Conservation (phyloP, 1,140 invertebrate species). For the Lineus longissimus region DNA sequence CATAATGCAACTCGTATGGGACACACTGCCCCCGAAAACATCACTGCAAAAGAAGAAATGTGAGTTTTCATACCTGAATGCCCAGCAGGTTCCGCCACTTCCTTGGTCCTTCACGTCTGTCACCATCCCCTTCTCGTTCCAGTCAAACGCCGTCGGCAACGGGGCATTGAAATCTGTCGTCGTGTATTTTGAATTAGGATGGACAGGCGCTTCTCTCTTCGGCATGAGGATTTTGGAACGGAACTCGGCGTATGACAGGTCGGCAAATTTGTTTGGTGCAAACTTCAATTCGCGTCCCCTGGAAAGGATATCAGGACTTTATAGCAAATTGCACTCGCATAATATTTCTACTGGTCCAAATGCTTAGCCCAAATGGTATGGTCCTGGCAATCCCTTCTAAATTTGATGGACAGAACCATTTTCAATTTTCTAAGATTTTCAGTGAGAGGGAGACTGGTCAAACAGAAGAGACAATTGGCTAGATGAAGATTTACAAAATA, state of each 20-base stretch:
- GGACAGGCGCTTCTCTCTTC: slow-evolving; percentile 18
- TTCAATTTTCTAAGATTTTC: too few species aligned
- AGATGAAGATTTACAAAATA: too few species aligned
- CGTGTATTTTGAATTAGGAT: slow-evolving; percentile 16
- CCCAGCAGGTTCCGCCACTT: slow-evolving; percentile 43
- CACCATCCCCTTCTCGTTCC: slow-evolving; percentile 50
- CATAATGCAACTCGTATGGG: too few species aligned
- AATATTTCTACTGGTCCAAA: neutral
- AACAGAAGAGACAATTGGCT: too few species aligned
- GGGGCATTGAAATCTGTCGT: neutral
- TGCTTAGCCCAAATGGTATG: neutral
- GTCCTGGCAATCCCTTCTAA: too few species aligned
- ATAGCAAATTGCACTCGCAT: neutral
- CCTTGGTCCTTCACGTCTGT: slow-evolving; percentile 56
- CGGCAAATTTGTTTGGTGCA: slow-evolving; percentile 37
- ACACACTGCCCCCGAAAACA: neutral
- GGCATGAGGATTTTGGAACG: slow-evolving; percentile 33
- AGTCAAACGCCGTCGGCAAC: slow-evolving; percentile 48
- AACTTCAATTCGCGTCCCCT: slow-evolving; percentile 27
- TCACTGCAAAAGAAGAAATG: neutral
- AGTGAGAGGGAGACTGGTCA: too few species aligned
- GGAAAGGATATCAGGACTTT: slow-evolving; percentile 2
- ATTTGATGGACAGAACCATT: neutral
- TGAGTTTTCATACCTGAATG: slow-evolving; percentile 34
- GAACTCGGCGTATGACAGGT: slow-evolving; percentile 34